Evolutionary conservation across 2,797 vertebrate species (phyloP), one percentile per base, ranked within the genome.

Genomic region (Lepilemur septentrionalis): DNA sequence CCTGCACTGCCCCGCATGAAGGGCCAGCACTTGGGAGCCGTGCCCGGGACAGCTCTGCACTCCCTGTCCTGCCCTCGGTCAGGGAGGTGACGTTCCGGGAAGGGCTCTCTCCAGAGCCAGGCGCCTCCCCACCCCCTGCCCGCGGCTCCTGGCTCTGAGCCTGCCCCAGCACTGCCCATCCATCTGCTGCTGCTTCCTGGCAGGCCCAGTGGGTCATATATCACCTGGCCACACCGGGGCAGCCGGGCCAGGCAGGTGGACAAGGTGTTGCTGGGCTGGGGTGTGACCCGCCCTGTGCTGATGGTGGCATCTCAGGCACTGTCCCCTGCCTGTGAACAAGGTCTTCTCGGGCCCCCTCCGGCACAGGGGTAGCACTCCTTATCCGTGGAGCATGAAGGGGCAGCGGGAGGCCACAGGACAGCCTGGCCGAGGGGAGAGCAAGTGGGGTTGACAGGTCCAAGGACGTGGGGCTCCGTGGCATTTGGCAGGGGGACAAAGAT

Each of bases 141-240:
- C 35, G 0, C 0, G 3, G 55, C 88, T 72, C 78, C 97, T 98
- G 97, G 97, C 97, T 94, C 94, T 2, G 35, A 84, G 97, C 97
- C 97, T 52, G 59, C 93, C 85, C 80, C 32, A 1, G 94, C 82
- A 25, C 85, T 89, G 95, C 91, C 93, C 82, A 79, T 96, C 87
- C 86, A 52, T 97, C 94, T 73, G 82, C 96, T 76, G 93, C 93
- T 20, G 25, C 96, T 96, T 96, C 94, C 97, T 97, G 97, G 97
- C 97, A 96, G 91, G 83, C 76, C 43, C 15, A 43, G 61, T 11
- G 17, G 78, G 76, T 83, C 50, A 52, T 95, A 69, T 32, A 75
- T 95, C 94, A 96, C 87, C 83, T 75, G 92, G 80, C 2, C 50
- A 32, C 2, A 55, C 88, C 20, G 2, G 83, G 75, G 92, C 63